These are phyloP conservation scores for Clusia tigrina DNA, from an alignment of 2,888 invertebrate genomes.

Conservation along the genomic window DNA sequence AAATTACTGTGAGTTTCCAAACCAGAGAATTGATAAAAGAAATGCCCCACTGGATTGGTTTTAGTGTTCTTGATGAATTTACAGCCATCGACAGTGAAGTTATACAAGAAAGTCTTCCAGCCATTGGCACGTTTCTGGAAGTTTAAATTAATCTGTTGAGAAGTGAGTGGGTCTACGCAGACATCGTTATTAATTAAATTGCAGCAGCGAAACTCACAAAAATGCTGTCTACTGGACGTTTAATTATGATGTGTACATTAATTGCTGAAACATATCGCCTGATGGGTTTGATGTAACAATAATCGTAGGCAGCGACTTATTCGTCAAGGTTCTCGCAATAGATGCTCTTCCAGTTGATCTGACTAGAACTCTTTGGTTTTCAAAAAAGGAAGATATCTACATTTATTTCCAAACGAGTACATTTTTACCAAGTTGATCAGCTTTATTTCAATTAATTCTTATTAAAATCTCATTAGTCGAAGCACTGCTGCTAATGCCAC, in stretches of 20 bases:
- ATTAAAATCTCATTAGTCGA: too few species aligned
- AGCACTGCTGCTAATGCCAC: too few species aligned
- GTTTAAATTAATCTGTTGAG: neutral
- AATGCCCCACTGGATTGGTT: constrained; percentile 12
- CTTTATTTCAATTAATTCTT: too few species aligned
- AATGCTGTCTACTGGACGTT: neutral
- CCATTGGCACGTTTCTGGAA: constrained; percentile 18
- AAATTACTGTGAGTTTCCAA: constrained; percentile 16
- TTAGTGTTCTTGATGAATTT: constrained; percentile 5
- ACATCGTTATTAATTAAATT: neutral
- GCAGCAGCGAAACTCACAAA: neutral
- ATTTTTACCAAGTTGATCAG: too few species aligned
- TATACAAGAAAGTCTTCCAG: constrained; percentile 26
- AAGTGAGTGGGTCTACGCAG: too few species aligned
- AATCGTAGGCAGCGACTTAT: neutral
- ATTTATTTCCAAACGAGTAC: too few species aligned
- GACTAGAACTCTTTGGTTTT: too few species aligned
- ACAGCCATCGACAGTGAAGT: constrained; percentile 19
- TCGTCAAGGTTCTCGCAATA: neutral
- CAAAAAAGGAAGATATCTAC: too few species aligned
- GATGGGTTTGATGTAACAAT: neutral
- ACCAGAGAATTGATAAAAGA: constrained; percentile 16
- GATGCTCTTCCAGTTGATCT: neutral
- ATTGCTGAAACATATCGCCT: neutral
- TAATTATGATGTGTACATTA: neutral